Evolutionary conservation across 2,888 invertebrate genomes (phyloP), one percentile per base, ranked within the genome.

Genomic region (Itoplectis maculator): DNA sequence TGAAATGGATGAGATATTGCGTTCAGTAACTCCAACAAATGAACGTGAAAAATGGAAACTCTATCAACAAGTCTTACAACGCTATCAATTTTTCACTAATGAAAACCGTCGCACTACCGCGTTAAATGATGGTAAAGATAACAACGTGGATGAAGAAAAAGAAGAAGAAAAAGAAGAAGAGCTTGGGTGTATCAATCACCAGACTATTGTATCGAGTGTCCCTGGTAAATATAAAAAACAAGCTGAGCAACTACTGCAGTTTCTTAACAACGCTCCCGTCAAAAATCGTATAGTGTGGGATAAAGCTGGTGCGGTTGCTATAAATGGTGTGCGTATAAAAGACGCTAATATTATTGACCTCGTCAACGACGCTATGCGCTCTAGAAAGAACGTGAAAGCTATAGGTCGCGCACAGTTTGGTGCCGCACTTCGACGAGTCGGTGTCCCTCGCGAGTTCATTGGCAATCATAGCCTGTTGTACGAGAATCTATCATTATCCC

Each of bases 321-420:
- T 81, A 9, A 37, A 45, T 23, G 72, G 61, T 3, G 20, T 20
- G 1, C n/a, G 0, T 15, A 54, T 81, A 13, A 1, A 13, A 6
- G 42, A 69, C 42, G 29, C 65, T 9, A 81, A 81, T 29, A 81
- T 76, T 42, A 23, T 80, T 0, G 75, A 80, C 29, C 37, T 69
- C 7, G 37, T 80, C 0, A 74, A 80, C 59, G 68, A 81, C n/a
- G 76, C 59, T 0, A 40, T 76, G 9, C 69, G 75, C 18, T 35
- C 49, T 45, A 68, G 68, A 68, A 76, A 76, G 42, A 20, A n/a
- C 3, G 9, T 56, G 11, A 9, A 11, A 49, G 56, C 76, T 0
- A 18, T 15, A 13, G 76, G 76, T 5, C 63, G 76, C 11, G n/a
- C n/a, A 7, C 56, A 51, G 54, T 76, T 76, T 23, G 47, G 45